A percentile compares a stretch with the other conserved stretches of the same genome.
Evolutionary conservation across 2,888 invertebrate species (phyloP).

Genomic region (Cetonia aurata): DNA sequence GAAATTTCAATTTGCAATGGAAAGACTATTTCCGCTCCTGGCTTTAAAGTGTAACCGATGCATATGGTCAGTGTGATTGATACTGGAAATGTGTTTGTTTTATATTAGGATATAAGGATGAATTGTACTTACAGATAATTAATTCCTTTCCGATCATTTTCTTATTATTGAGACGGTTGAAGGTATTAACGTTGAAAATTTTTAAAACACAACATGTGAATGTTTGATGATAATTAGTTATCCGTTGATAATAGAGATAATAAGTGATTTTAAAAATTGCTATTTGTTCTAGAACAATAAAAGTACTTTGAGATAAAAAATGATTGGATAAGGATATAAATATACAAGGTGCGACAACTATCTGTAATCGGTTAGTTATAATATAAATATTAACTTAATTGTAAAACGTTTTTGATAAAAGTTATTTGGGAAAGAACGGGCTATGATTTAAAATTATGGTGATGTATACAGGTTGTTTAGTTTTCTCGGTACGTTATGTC

Average conservation of each 20-base stretch:
- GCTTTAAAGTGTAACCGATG: conserved; percentile 38
- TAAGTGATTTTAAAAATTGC: conserved; percentile 13
- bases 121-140: conserved; percentile 6
- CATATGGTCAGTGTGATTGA: conserved; percentile 1
- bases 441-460: too few relatives aligned
- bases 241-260: conserved; percentile 12
- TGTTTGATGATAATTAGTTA: background rate
- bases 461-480: too few relatives aligned
- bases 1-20: conserved; percentile 39
- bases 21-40: conserved; percentile 28
- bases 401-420: too few relatives aligned
- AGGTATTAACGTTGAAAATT: background rate
- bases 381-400: too few relatives aligned
- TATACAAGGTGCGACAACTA: too few relatives aligned
- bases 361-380: too few relatives aligned
- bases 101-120: background rate
- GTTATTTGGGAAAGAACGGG: too few relatives aligned
- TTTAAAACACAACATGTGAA: background rate
- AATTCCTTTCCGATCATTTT: background rate
- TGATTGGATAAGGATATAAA: background rate
- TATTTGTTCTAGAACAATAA: conserved; percentile 11
- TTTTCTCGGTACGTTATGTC: too few relatives aligned
- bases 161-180: background rate
- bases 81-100: conserved; percentile 18
- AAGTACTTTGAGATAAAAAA: conserved; percentile 1